Percentiles rank a stretch among this genome's conserved stretches.
Conservation (phyloP, 2,888 invertebrate species). For the Alentia gelatinosa region DNA sequence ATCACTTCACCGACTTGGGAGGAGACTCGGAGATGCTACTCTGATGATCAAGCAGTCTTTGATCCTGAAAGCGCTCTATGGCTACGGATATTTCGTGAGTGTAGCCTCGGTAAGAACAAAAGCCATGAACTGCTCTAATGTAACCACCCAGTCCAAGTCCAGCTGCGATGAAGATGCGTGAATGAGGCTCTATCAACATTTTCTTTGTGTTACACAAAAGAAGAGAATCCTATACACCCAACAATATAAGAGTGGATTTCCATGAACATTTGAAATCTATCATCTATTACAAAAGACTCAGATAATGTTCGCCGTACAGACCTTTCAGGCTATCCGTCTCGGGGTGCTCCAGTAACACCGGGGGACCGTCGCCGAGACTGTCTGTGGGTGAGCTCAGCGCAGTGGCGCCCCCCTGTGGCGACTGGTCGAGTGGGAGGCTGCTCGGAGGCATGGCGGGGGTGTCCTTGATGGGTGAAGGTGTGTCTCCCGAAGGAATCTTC, state of each 20-base stretch:
- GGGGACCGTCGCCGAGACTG: conserved; percentile 42
- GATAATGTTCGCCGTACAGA: no score
- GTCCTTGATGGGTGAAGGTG: neutral
- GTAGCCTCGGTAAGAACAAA: conserved; percentile 88
- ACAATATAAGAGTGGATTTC: no score
- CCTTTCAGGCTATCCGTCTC: conserved; percentile 31
- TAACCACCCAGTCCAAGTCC: conserved; percentile 87
- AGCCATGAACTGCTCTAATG: conserved; percentile 93
- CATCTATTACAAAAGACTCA: no score
- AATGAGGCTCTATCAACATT: no score
- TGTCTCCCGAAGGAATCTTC: neutral
- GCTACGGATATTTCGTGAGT: conserved; percentile 81
- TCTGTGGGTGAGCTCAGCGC: conserved; percentile 4
- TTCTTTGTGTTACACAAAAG: no score
- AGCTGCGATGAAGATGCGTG: conserved; percentile 65
- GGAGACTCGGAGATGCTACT: conserved; percentile 34
- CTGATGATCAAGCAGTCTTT: conserved; percentile 66
- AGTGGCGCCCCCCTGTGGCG: neutral
- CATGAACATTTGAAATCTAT: no score
- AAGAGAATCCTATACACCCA: no score
- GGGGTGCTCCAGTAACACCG: conserved; percentile 33
- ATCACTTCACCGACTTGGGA: conserved; percentile 9
- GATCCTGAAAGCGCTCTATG: conserved; percentile 73
- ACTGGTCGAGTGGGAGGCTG: neutral
- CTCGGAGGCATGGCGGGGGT: conserved; percentile 22